Conservation (phyloP, 37 sponge, comb jelly and placozoan species). For the Hormiphora californensis region DNA sequence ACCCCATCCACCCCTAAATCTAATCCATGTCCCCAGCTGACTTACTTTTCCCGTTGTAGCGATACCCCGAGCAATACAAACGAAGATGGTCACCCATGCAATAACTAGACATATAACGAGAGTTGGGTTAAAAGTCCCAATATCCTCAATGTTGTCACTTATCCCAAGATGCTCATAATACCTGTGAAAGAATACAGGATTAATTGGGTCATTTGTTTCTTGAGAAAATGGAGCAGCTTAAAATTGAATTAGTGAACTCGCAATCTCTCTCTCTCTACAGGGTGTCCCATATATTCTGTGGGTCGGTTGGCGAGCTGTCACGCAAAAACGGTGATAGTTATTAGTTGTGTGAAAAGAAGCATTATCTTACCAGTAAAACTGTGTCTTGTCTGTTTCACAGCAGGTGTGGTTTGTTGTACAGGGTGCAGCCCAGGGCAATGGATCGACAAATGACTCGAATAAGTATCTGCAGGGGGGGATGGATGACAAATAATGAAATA, state of each 20-base stretch:
- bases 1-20: no score
- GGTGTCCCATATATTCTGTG: no score
- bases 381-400: not conserved
- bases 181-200: no score
- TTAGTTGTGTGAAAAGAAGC: no score
- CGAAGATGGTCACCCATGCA: constrained; percentile 3
- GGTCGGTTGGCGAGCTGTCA: no score
- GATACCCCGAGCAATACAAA: not conserved
- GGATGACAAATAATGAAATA: no score
- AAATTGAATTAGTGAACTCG: no score
- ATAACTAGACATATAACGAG: not conserved
- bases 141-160: not conserved
- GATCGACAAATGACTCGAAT: not conserved
- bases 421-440: not conserved
- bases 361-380: not conserved
- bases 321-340: no score
- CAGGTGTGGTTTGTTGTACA: not conserved
- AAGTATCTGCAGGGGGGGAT: not conserved
- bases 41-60: not conserved
- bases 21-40: no score
- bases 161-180: not conserved
- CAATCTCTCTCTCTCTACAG: no score
- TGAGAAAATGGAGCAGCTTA: no score
- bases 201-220: no score
- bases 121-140: not conserved